These are phyloP conservation scores for Troides aeacus DNA, from an alignment of 2,888 invertebrate genomes.

Conservation along the genomic window DNA sequence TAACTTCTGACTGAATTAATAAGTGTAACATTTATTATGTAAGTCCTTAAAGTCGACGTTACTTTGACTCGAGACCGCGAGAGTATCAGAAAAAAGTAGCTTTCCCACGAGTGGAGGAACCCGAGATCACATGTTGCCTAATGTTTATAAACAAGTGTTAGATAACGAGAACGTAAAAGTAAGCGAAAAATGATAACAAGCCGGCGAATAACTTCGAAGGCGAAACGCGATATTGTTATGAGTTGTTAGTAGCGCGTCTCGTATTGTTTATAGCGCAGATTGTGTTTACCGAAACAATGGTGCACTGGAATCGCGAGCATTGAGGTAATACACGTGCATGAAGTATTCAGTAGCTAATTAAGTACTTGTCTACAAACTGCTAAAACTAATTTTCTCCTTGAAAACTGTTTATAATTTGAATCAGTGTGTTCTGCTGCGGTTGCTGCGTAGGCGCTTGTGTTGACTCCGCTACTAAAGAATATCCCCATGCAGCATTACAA, in stretches of 20 bases:
- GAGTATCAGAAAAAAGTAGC: slow-evolving; percentile 15
- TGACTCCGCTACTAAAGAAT: too few relatives aligned
- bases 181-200: slow-evolving; percentile 30
- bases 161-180: slow-evolving; percentile 28
- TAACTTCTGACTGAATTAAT: neutral
- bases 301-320: slow-evolving; percentile 7
- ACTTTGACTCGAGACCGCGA: slow-evolving; percentile 6
- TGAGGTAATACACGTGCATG: slow-evolving; percentile 8
- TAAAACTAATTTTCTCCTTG: neutral
- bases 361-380: neutral
- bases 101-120: slow-evolving; percentile 25
- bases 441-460: too few relatives aligned
- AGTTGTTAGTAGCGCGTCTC: slow-evolving; percentile 15
- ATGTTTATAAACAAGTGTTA: slow-evolving; percentile 31
- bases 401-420: neutral
- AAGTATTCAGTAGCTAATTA: neutral
- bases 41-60: slow-evolving; percentile 2
- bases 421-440: too few relatives aligned
- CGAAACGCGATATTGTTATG: slow-evolving; percentile 31
- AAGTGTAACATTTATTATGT: neutral
- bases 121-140: slow-evolving; percentile 19
- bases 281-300: slow-evolving; percentile 25
- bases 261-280: slow-evolving; percentile 13
- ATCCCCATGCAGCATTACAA: too few relatives aligned
- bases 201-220: slow-evolving; percentile 18